Conservation (phyloP, 2,113 vertebrate genomes). For the Myxocyprinus asiaticus region DNA sequence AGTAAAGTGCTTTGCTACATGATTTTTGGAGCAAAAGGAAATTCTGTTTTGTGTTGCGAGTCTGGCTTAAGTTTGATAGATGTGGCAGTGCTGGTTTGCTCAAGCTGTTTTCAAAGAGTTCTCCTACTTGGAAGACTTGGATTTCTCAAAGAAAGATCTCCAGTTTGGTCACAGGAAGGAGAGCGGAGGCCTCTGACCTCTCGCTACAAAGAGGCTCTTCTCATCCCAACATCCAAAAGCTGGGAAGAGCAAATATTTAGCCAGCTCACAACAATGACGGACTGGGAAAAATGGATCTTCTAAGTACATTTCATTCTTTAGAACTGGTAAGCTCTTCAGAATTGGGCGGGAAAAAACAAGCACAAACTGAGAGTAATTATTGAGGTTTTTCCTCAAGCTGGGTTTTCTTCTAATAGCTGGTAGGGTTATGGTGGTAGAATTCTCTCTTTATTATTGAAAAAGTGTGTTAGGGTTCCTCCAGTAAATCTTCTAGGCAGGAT, state of each 20-base stretch:
- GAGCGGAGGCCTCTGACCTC: constrained; percentile 67
- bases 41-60: background rate
- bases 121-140: background rate
- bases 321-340: constrained; percentile 30
- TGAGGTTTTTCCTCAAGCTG: background rate
- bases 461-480: constrained; percentile 1
- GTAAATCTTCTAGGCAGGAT: constrained; percentile 20
- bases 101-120: constrained; percentile 8
- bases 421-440: background rate
- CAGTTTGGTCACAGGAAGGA: constrained; percentile 57
- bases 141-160: background rate
- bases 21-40: too few species aligned
- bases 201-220: constrained; percentile 72
- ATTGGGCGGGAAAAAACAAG: constrained; percentile 1
- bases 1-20: too few species aligned
- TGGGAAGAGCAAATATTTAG: constrained; percentile 93
- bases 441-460: background rate
- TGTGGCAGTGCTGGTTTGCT: background rate
- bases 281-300: constrained; percentile 74
- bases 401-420: too few species aligned
- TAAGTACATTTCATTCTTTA: constrained; percentile 62
- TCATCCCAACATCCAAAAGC: constrained; percentile 78
- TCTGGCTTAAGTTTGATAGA: background rate
- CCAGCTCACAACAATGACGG: constrained; percentile 77
- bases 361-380: constrained; percentile 29